phyloP scores from a whole-genome alignment of 2,113 vertebrate species.

The Sebastes schlegelii region DNA sequence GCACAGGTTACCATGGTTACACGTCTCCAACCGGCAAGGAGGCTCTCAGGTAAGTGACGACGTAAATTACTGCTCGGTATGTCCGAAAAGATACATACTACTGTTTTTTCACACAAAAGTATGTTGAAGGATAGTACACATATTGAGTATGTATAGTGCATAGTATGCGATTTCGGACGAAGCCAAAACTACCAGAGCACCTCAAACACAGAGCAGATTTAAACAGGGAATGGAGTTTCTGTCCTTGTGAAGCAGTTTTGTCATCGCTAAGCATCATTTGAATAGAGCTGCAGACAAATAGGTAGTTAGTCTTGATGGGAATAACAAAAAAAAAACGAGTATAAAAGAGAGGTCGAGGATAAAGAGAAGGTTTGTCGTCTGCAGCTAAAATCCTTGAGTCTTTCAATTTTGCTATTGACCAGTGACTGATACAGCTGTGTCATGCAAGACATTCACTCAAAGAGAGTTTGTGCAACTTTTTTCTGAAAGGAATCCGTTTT shows the following conservation, averaged over 20 bases:
- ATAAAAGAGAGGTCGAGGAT: slow-evolving; percentile 2
- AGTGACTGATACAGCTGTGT: slow-evolving; percentile 29
- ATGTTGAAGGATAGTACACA: too few relatives aligned
- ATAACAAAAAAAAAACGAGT: not conserved
- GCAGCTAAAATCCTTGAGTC: slow-evolving; percentile 12
- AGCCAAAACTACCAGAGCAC: slow-evolving; percentile 2
- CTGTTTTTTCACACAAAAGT: too few relatives aligned
- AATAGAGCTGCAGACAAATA: slow-evolving; percentile 34
- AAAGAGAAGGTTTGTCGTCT: slow-evolving; percentile 18
- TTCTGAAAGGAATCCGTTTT: slow-evolving; percentile 36
- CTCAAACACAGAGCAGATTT: slow-evolving; percentile 16
- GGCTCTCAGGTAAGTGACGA: too few relatives aligned
- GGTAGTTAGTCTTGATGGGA: slow-evolving; percentile 30
- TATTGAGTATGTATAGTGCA: too few relatives aligned
- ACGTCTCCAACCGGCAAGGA: too few relatives aligned
- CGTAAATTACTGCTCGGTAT: too few relatives aligned
- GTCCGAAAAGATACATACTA: too few relatives aligned
- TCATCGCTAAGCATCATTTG: slow-evolving; percentile 14
- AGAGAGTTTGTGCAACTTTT: slow-evolving; percentile 33
- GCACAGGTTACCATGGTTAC: too few relatives aligned
- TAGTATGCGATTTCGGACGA: too few relatives aligned
- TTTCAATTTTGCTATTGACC: slow-evolving; percentile 14
- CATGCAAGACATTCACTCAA: slow-evolving; percentile 26
- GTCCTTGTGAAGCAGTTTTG: slow-evolving; percentile 39
- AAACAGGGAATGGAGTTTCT: slow-evolving; percentile 6